Conservation (phyloP, 2,797 vertebrate species). For the Vultur gryphus region DNA sequence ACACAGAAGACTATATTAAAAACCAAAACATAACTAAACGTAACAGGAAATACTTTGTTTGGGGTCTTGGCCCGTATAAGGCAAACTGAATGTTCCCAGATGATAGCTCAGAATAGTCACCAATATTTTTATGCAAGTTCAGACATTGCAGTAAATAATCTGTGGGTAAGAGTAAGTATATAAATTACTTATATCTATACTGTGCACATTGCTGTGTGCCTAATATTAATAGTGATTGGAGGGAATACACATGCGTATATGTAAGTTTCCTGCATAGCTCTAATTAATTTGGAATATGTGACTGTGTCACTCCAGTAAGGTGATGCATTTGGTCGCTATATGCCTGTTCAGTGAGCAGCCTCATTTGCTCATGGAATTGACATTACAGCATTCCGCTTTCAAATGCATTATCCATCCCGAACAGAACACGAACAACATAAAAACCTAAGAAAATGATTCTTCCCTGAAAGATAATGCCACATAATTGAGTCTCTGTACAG, state of each 20-base stretch:
- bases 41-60: neutral
- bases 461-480: conserved; percentile 69
- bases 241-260: neutral
- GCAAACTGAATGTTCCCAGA: neutral
- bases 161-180: neutral
- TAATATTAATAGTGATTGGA: neutral
- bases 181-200: neutral
- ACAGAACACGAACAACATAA: conserved; percentile 50
- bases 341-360: conserved; percentile 9
- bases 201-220: neutral
- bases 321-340: neutral
- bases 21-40: neutral
- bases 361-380: conserved; percentile 17
- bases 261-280: neutral
- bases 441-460: conserved; percentile 66
- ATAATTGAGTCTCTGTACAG: conserved; percentile 75
- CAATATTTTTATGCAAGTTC: conserved; percentile 3
- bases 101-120: neutral
- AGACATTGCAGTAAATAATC: neutral
- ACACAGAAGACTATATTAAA: neutral
- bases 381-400: conserved; percentile 53
- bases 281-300: conserved; percentile 41
- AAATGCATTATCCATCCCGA: conserved; percentile 59
- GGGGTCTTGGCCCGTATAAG: neutral
- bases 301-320: neutral